These are phyloP conservation scores for Molothrus aeneus DNA, from an alignment of 2,797 vertebrate genomes.

Conservation along the genomic window DNA sequence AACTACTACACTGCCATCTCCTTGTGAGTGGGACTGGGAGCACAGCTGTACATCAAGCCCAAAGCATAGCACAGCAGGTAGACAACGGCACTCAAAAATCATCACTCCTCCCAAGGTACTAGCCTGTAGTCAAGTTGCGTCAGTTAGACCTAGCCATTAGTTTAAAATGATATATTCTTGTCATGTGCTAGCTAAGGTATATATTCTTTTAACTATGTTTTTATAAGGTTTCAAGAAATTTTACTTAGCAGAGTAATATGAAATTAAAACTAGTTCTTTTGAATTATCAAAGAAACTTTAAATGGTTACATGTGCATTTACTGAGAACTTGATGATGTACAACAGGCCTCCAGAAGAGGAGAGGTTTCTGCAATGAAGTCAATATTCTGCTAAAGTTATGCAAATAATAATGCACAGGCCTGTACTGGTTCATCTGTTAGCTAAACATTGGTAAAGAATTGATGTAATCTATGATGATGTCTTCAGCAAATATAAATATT, in stretches of 20 bases:
- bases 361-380: not conserved
- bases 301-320: not conserved
- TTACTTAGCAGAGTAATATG: not conserved
- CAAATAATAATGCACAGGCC: conserved; percentile 17
- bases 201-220: not conserved
- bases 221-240: not conserved
- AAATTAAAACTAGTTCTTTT: not conserved
- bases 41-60: conserved; percentile 9
- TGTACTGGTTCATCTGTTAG: conserved; percentile 17
- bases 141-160: not conserved
- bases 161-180: not conserved
- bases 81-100: not conserved
- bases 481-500: conserved; percentile 53
- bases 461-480: conserved; percentile 20
- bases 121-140: not conserved
- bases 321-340: not conserved
- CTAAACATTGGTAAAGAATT: conserved; percentile 17
- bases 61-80: not conserved
- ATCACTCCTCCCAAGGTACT: conserved; percentile 68
- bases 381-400: not conserved
- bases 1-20: conserved; percentile 69
- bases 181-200: not conserved
- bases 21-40: conserved; percentile 78
- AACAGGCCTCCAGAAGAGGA: not conserved
- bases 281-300: not conserved